A percentile compares a stretch with the other conserved stretches of the same genome.
Conservation (phyloP, 1,140 invertebrate species). For the Portunus trituberculatus region DNA sequence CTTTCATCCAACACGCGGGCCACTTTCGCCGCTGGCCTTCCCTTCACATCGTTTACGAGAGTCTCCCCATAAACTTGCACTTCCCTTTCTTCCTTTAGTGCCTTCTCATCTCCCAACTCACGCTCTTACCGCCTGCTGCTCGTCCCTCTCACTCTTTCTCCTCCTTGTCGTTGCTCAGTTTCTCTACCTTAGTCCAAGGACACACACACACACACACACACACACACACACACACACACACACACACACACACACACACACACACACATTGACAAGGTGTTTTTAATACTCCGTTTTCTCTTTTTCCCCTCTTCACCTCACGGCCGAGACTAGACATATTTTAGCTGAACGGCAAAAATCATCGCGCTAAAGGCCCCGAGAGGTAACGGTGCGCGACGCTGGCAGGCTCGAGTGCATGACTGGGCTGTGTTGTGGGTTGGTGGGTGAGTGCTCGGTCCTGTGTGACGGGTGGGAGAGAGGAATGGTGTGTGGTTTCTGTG, state of each 20-base stretch:
- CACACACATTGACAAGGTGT: not conserved
- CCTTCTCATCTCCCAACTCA: too few relatives aligned
- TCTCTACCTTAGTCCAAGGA: not conserved
- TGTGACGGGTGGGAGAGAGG: too few relatives aligned
- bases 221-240: too few relatives aligned
- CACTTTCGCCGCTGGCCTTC: not conserved
- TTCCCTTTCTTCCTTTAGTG: conserved; percentile 22
- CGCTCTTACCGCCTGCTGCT: too few relatives aligned
- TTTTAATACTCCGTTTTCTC: not conserved
- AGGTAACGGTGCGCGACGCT: not conserved
- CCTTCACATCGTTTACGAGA: not conserved
- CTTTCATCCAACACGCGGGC: not conserved
- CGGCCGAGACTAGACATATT: not conserved
- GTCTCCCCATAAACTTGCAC: not conserved
- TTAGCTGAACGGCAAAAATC: too few relatives aligned
- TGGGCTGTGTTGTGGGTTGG: not conserved
- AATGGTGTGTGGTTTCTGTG: too few relatives aligned
- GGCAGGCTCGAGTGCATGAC: not conserved
- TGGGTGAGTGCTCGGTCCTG: too few relatives aligned
- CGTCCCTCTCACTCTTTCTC: too few relatives aligned
- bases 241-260: too few relatives aligned
- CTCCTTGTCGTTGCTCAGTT: too few relatives aligned
- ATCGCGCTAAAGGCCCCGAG: not conserved
- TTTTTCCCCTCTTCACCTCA: not conserved
- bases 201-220: too few relatives aligned